Conservation (phyloP, 2,888 invertebrate genomes). For the Caenorhabditis sp. region DNA sequence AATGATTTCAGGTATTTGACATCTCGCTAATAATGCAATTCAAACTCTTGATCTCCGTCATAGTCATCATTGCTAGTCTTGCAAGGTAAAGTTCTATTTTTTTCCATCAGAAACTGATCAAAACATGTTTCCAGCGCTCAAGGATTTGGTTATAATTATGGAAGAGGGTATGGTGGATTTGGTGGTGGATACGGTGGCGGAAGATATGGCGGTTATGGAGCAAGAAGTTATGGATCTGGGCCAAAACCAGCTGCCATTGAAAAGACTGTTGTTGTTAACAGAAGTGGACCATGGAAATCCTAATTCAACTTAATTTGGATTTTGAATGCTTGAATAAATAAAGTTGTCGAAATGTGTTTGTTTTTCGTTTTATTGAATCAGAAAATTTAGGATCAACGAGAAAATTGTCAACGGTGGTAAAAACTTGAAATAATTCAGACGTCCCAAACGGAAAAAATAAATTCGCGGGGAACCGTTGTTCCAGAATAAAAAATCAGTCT, state of each 20-base stretch:
- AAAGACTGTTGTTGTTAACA: constrained; percentile 41
- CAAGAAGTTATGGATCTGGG: constrained; percentile 31
- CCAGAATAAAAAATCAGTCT: too few species aligned
- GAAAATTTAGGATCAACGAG: background rate
- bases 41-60: constrained; percentile 11
- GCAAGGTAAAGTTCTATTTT: too few species aligned
- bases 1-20: background rate
- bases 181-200: constrained; percentile 16
- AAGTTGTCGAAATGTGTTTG: background rate
- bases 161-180: constrained; percentile 25
- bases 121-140: constrained; percentile 19
- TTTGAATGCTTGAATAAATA: background rate
- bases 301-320: background rate
- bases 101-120: background rate
- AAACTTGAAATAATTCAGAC: too few species aligned
- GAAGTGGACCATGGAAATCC: constrained; percentile 14
- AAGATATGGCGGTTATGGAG: constrained; percentile 27
- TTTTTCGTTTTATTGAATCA: background rate
- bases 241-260: constrained; percentile 39
- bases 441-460: too few species aligned
- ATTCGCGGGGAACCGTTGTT: too few species aligned
- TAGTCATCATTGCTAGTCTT: constrained; percentile 18
- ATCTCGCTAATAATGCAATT: constrained; percentile 16
- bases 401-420: too few species aligned
- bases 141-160: constrained; percentile 20